These are phyloP conservation scores for Acrossocheilus wenchowensis DNA, from an alignment of 2,797 vertebrate species.

Conservation along the genomic window DNA sequence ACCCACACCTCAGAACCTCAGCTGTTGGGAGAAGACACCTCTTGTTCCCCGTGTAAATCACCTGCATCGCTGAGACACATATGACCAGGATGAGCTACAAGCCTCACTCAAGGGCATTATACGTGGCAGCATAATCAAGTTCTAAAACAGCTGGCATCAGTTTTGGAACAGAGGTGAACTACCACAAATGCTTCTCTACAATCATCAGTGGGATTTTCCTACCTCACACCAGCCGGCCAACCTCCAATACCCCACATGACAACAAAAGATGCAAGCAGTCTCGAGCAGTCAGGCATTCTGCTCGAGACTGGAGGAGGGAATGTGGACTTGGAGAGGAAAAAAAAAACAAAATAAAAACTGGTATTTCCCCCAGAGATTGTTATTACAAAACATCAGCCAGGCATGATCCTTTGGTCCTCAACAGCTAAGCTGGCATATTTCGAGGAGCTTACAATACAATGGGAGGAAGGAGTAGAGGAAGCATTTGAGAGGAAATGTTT, in stretches of 20 bases:
- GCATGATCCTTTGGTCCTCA: too few species aligned
- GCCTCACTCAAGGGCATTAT: slow-evolving; percentile 50
- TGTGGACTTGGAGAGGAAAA: not conserved
- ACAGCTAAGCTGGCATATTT: not conserved
- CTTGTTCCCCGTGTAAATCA: not conserved
- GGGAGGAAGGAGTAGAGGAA: not conserved
- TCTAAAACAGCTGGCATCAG: slow-evolving; percentile 56
- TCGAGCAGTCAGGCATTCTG: too few species aligned
- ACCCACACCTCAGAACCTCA: not conserved
- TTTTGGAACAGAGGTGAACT: slow-evolving; percentile 50
- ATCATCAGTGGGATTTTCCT: not conserved
- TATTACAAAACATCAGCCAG: not conserved
- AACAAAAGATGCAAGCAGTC: not conserved
- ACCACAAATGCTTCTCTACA: slow-evolving; percentile 53
- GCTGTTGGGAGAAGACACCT: not conserved
- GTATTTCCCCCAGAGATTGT: not conserved
- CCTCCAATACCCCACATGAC: not conserved
- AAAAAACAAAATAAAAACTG: not conserved
- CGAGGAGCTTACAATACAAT: not conserved
- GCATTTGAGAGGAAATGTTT: not conserved
- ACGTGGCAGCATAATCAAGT: slow-evolving; percentile 59
- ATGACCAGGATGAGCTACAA: slow-evolving; percentile 52
- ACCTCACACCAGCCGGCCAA: not conserved
- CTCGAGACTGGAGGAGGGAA: not conserved
- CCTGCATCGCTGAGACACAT: not conserved